Base-by-base conservation (phyloP, 2,888 invertebrate species). In the Limnephilus rhombicus region DNA sequence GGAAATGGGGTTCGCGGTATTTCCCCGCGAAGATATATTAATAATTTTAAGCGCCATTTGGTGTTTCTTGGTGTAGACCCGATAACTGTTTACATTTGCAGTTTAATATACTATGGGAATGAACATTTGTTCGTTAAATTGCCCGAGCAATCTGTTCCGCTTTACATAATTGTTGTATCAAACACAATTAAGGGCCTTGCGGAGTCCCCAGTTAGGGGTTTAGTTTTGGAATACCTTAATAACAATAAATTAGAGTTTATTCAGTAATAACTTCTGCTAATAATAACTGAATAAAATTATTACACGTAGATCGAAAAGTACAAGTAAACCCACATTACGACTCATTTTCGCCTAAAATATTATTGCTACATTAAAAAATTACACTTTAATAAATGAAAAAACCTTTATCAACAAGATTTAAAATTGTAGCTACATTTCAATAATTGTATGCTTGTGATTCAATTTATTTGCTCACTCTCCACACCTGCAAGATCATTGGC, bases 31-130 rank as follows among this genome's bases (percentile, higher is more conserved):
- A 49, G 53, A 88, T 88, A 88, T 53, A 88, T 88, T 88, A n/a
- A 41, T 85, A n/a, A 88, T 68, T 68, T 24, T 88, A 88, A 88
- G 68, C 88, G 68, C 88, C 37, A 68, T 88, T 86, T 88, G 88
- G 31, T 3, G 34, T 31, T 31, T 88, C 53, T 88, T 68, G 88
- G 88, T 68, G 68, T 68, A 15, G 88, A 68, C 31, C 68, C 68
- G 88, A 88, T 88, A 31, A 88, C 68, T 31, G 88, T 53, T 88
- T 53, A 53, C 49, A 88, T 31, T 80, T 68, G 68, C 88, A 88
- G 31, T 53, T 53, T 49, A 45, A 87, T 87, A 29, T 87, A 88
- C 88, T 34, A 37, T 9, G 11, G 68, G 34, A 18, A 34, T 31
- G 53, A 31, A 88, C 29, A 68, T 88, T 53, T 53, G 68, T 68